Percentiles rank a stretch among this genome's conserved stretches.
Evolutionary conservation across 2,113 vertebrate species (phyloP).

Genomic region (Podilymbus podiceps): DNA sequence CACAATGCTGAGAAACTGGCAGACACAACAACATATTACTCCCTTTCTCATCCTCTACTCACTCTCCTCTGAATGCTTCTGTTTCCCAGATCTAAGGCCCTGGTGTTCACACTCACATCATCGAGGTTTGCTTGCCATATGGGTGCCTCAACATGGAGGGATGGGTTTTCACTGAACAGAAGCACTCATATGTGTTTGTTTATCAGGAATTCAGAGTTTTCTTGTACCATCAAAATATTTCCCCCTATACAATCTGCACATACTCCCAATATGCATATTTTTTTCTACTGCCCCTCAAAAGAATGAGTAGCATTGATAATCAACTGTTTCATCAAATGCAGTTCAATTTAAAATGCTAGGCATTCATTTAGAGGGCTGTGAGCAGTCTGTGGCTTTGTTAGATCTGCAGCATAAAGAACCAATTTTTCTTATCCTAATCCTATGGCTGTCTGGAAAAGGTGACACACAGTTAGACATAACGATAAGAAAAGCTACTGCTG

Average conservation of each 20-base stretch:
- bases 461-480: constrained; percentile 60
- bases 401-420: constrained; percentile 69
- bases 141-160: not conserved
- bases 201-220: constrained; percentile 6
- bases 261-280: not conserved
- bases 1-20: not conserved
- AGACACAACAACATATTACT: not conserved
- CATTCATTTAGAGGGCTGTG: constrained; percentile 52
- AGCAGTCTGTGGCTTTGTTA: constrained; percentile 67
- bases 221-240: constrained; percentile 34
- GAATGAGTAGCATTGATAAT: constrained; percentile 63
- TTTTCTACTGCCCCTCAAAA: constrained; percentile 37
- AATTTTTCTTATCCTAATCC: constrained; percentile 75
- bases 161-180: not conserved
- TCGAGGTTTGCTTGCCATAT: not conserved
- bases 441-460: constrained; percentile 68
- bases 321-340: constrained; percentile 63
- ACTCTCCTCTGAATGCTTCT: not conserved
- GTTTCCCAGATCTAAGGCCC: not conserved
- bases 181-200: constrained; percentile 20
- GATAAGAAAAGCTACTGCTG: constrained; percentile 73
- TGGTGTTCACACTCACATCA: not conserved
- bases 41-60: not conserved
- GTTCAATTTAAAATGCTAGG: constrained; percentile 60
- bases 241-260: not conserved